phyloP scores from a whole-genome alignment of 2,797 vertebrate species.

The Synaphobranchus kaupii region DNA sequence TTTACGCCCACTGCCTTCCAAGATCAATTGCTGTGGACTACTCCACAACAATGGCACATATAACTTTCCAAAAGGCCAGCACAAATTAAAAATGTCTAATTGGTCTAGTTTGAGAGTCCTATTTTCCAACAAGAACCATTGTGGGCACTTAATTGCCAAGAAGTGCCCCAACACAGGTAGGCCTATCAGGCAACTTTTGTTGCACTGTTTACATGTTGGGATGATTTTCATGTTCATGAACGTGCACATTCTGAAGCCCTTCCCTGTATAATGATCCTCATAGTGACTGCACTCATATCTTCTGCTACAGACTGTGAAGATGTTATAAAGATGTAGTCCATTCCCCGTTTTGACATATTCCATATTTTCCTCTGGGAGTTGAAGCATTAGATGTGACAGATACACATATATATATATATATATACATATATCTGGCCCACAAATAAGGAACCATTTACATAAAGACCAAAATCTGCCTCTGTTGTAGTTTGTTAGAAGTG shows the following conservation, averaged over 20 bases:
- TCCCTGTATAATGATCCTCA: background rate
- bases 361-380: background rate
- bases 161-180: no score
- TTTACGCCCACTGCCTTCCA: no score
- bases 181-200: background rate
- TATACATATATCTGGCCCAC: background rate
- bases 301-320: background rate
- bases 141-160: no score
- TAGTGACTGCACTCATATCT: background rate
- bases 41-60: no score
- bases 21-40: no score
- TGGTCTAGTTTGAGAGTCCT: no score
- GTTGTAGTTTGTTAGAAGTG: constrained; percentile 7
- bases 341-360: background rate
- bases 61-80: no score
- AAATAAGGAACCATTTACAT: background rate
- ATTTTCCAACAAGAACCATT: no score
- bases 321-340: background rate
- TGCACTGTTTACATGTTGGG: background rate
- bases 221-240: background rate
- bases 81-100: no score
- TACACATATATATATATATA: no score
- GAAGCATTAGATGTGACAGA: background rate
- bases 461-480: background rate
- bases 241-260: background rate